phyloP scores from a whole-genome alignment of 2,888 invertebrate species.

The Scaeva pyrastri region DNA sequence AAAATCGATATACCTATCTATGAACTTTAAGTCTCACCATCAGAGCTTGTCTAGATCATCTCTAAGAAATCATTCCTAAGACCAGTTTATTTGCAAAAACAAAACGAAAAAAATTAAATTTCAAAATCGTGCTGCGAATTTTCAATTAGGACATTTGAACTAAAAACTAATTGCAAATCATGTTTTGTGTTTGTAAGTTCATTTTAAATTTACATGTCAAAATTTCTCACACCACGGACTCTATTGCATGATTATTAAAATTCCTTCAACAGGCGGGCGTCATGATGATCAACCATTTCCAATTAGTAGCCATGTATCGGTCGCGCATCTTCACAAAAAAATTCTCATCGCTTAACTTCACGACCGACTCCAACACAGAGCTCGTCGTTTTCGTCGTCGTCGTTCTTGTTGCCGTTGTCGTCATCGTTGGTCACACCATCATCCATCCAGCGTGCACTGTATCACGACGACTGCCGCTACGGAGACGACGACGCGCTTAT shows the following conservation, averaged over 20 bases:
- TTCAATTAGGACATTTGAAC: slow-evolving; percentile 15
- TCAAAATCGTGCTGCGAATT: slow-evolving; percentile 16
- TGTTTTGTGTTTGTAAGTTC: neutral
- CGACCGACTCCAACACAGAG: slow-evolving; percentile 14
- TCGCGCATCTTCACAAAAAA: slow-evolving; percentile 64
- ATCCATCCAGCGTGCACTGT: slow-evolving; percentile 61
- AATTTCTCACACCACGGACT: slow-evolving; percentile 18
- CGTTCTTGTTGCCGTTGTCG: neutral
- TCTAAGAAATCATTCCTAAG: neutral
- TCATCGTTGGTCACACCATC: slow-evolving; percentile 34
- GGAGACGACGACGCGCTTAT: slow-evolving; percentile 47
- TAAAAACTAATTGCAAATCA: slow-evolving; percentile 23
- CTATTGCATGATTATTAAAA: slow-evolving; percentile 49
- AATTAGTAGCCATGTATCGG: slow-evolving; percentile 71
- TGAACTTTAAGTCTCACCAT: no score
- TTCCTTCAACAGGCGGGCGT: slow-evolving; percentile 65
- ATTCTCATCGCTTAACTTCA: slow-evolving; percentile 49
- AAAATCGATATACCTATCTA: no score
- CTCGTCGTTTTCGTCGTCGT: slow-evolving; percentile 2
- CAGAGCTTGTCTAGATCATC: neutral
- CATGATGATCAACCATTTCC: slow-evolving; percentile 61
- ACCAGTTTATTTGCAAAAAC: neutral
- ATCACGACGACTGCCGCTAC: no score
- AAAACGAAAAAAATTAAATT: no score
- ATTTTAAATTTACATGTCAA: slow-evolving; percentile 32